These are phyloP conservation scores for Barypeithes pellucidus DNA, from an alignment of 2,888 invertebrate genomes.

Conservation along the genomic window DNA sequence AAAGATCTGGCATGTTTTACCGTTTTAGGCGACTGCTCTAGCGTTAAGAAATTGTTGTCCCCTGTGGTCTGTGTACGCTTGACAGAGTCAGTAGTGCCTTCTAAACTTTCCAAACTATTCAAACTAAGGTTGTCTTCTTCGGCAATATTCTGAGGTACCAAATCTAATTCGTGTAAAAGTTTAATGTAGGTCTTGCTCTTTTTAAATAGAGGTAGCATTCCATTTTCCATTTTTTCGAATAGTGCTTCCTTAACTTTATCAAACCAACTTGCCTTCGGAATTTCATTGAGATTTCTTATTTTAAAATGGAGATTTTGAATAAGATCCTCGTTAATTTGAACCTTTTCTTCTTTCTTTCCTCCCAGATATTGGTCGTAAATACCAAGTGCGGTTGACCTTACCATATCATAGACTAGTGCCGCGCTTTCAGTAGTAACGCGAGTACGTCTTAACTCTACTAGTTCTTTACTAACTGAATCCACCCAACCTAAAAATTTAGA, in stretches of 20 bases:
- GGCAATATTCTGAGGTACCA: slow-evolving; percentile 74
- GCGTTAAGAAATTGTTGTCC: slow-evolving; percentile 55
- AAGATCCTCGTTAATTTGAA: slow-evolving; percentile 77
- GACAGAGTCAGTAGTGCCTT: slow-evolving; percentile 17
- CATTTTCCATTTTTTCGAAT: slow-evolving; percentile 76
- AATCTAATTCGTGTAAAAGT: slow-evolving; percentile 82
- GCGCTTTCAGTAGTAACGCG: slow-evolving; percentile 68
- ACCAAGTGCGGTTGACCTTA: slow-evolving; percentile 80
- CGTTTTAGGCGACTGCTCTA: slow-evolving; percentile 60
- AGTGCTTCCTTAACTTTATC: slow-evolving; percentile 86
- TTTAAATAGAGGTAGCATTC: slow-evolving; percentile 75
- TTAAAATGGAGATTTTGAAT: slow-evolving; percentile 76
- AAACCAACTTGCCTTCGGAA: slow-evolving; percentile 83
- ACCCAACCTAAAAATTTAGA: slow-evolving; percentile 73
- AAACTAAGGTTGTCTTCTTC: slow-evolving; percentile 76
- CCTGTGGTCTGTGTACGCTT: slow-evolving; percentile 8
- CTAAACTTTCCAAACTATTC: slow-evolving; percentile 72
- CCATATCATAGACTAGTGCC: slow-evolving; percentile 64
- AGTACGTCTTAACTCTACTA: slow-evolving; percentile 73
- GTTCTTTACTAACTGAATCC: slow-evolving; percentile 81
- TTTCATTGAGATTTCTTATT: slow-evolving; percentile 75
- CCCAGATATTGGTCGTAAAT: slow-evolving; percentile 86
- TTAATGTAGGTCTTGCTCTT: slow-evolving; percentile 79
- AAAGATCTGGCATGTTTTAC: slow-evolving; percentile 68
- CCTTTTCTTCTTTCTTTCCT: slow-evolving; percentile 78